These are phyloP conservation scores for Isurus oxyrinchus DNA, from an alignment of 2,113 vertebrate genomes.

Conservation along the genomic window DNA sequence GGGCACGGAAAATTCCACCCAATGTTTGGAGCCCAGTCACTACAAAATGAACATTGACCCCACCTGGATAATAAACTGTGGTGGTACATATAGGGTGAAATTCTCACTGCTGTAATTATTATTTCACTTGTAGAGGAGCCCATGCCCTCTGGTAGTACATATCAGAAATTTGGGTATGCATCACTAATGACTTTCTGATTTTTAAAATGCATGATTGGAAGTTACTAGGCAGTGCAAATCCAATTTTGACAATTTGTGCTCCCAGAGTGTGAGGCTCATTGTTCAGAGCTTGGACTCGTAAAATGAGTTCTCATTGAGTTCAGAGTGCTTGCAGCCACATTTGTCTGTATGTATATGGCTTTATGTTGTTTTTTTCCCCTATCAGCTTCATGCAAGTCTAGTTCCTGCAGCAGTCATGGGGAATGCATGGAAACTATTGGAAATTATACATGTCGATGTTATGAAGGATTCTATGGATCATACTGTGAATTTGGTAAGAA, in stretches of 20 bases:
- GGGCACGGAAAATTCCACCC: too few relatives aligned
- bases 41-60: background rate
- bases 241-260: background rate
- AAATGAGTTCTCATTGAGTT: background rate
- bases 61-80: background rate
- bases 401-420: conserved; percentile 56
- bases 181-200: background rate
- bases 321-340: background rate
- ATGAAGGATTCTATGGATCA: conserved; percentile 67
- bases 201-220: background rate
- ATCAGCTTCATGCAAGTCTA: conserved; percentile 69
- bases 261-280: background rate
- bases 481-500: conserved; percentile 66
- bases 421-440: conserved; percentile 82
- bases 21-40: background rate
- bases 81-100: background rate
- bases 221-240: too few relatives aligned
- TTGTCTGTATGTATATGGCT: background rate
- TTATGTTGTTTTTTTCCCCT: background rate
- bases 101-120: background rate
- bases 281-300: background rate
- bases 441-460: conserved; percentile 70
- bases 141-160: background rate
- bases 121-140: background rate
- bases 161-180: background rate